These are phyloP conservation scores for Ennomos erosarius DNA, from an alignment of 2,888 invertebrate species.

Conservation along the genomic window DNA sequence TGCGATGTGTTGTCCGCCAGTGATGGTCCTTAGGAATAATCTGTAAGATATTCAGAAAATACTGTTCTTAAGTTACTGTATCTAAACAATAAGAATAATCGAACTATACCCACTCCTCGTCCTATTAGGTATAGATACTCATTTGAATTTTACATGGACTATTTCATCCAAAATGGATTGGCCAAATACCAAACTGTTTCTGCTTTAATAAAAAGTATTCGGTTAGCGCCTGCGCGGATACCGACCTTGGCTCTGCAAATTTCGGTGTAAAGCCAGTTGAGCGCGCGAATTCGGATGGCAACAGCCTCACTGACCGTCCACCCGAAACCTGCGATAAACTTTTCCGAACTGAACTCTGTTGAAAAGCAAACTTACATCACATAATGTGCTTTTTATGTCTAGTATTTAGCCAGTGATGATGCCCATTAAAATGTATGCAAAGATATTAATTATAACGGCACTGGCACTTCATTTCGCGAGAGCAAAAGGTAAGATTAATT, in stretches of 20 bases:
- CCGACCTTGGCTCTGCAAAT: slow-evolving; percentile 19
- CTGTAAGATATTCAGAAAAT: no score
- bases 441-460: slow-evolving; percentile 41
- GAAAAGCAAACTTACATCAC: slow-evolving; percentile 2
- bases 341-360: slow-evolving; percentile 27
- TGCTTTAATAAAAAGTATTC: slow-evolving; percentile 15
- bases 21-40: no score
- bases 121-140: no score
- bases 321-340: slow-evolving; percentile 23
- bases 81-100: no score
- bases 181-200: slow-evolving; percentile 5
- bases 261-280: slow-evolving; percentile 35
- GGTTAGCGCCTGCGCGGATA: slow-evolving; percentile 51
- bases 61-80: no score
- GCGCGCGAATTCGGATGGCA: slow-evolving; percentile 34
- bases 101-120: no score
- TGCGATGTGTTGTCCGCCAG: no score
- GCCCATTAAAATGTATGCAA: slow-evolving; percentile 45
- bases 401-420: slow-evolving; percentile 9
- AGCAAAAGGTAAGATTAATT: slow-evolving; percentile 56
- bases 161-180: slow-evolving; percentile 17
- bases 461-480: slow-evolving; percentile 46
- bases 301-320: slow-evolving; percentile 17
- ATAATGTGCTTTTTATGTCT: background rate
- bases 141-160: background rate